Evolutionary conservation across 2,888 invertebrate genomes (phyloP).

Genomic region (Brachypalpus laphriformis): DNA sequence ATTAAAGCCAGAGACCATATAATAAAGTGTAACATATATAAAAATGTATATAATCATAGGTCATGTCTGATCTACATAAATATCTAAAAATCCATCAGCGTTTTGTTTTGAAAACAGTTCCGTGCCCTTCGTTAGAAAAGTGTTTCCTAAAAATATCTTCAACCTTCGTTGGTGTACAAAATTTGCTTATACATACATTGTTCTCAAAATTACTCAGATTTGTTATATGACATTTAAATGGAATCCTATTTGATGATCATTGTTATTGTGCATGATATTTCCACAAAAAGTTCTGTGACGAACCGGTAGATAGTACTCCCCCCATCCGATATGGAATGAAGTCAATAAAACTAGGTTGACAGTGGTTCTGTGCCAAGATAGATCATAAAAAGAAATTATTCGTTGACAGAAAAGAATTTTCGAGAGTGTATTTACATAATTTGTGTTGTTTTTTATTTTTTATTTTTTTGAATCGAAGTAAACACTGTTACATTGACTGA

Average conservation of each 20-base stretch:
- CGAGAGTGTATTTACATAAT: not conserved
- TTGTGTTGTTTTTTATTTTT: not conserved
- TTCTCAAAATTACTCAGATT: not conserved
- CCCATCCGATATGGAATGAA: not conserved
- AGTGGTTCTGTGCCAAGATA: not conserved
- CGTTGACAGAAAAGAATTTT: not conserved
- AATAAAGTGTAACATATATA: too few species aligned
- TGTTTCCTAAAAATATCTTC: not conserved
- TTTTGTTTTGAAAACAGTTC: not conserved
- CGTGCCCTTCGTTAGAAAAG: not conserved
- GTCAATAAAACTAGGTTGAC: not conserved
- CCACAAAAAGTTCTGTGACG: not conserved
- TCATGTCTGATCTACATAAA: too few species aligned
- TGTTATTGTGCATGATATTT: conserved; percentile 10
- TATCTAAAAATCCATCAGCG: too few species aligned
- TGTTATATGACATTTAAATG: not conserved
- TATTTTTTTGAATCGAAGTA: not conserved
- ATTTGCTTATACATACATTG: not conserved
- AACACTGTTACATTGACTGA: too few species aligned
- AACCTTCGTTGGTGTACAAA: not conserved
- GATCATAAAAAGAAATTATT: not conserved
- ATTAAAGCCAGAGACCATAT: too few species aligned
- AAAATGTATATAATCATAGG: too few species aligned
- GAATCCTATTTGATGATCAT: not conserved
- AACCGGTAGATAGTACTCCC: not conserved